These are phyloP conservation scores for Calephelis nemesis DNA, from an alignment of 1,140 invertebrate species.

Conservation along the genomic window DNA sequence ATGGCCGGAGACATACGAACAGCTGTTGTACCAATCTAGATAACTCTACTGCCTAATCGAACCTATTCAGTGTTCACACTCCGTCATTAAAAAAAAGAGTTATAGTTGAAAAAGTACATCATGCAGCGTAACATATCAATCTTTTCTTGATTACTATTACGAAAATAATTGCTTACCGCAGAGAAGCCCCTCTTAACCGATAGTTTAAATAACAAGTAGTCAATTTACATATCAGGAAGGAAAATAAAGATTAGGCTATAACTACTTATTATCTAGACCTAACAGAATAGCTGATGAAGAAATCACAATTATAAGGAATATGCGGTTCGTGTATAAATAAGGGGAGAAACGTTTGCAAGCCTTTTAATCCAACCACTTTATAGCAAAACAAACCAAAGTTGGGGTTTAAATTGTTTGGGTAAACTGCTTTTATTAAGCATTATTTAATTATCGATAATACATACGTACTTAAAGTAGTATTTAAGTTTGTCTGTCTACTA, in stretches of 20 bases:
- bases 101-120: too few species aligned
- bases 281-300: slow-evolving; percentile 29
- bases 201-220: not conserved
- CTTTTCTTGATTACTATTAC: too few species aligned
- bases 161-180: too few species aligned
- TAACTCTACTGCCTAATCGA: too few species aligned
- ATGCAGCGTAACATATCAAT: too few species aligned
- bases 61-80: too few species aligned
- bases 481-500: too few species aligned
- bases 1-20: too few species aligned
- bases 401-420: not conserved
- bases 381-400: not conserved
- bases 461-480: too few species aligned
- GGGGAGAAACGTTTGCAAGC: not conserved
- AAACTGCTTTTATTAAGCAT: not conserved
- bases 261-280: slow-evolving; percentile 6
- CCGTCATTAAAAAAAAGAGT: too few species aligned
- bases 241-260: slow-evolving; percentile 11
- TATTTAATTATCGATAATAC: not conserved
- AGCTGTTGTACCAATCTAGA: too few species aligned
- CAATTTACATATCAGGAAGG: slow-evolving; percentile 20
- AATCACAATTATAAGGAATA: slow-evolving; percentile 30
- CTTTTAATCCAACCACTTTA: slow-evolving; percentile 32
- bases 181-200: too few species aligned
- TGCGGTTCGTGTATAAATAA: slow-evolving; percentile 23